phyloP scores from a whole-genome alignment of 2,888 invertebrate genomes.

The Andrena fulva region DNA sequence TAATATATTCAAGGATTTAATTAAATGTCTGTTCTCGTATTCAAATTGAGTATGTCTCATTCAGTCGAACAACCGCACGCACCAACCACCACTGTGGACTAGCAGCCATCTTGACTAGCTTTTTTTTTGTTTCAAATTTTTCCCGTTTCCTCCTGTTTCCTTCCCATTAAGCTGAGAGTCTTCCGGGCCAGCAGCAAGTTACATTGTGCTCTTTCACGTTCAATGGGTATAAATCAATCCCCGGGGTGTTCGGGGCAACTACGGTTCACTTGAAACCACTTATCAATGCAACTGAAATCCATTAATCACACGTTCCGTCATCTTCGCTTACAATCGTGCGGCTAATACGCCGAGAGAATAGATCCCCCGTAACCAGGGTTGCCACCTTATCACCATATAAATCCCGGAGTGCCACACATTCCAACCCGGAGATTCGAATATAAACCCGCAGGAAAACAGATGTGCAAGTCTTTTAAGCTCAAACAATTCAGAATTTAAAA shows the following conservation, averaged over 20 bases:
- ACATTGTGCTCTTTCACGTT: slow-evolving; percentile 75
- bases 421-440: too few species aligned
- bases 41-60: slow-evolving; percentile 77
- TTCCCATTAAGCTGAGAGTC: slow-evolving; percentile 73
- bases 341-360: background rate
- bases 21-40: slow-evolving; percentile 77
- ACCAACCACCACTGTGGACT: slow-evolving; percentile 83
- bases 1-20: slow-evolving; percentile 76
- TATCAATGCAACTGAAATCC: slow-evolving; percentile 97
- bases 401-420: too few species aligned
- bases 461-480: too few species aligned
- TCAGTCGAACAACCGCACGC: slow-evolving; percentile 76
- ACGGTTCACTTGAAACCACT: slow-evolving; percentile 99
- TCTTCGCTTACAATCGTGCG: background rate
- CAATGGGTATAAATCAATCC: slow-evolving; percentile 87
- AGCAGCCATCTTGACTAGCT: slow-evolving; percentile 85
- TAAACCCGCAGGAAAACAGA: too few species aligned
- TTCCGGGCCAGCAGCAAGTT: slow-evolving; percentile 76
- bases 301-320: slow-evolving; percentile 6
- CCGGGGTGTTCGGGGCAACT: slow-evolving; percentile 99
- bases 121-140: slow-evolving; percentile 75
- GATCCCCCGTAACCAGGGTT: background rate
- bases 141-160: slow-evolving; percentile 59
- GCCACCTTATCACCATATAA: too few species aligned
- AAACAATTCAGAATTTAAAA: too few species aligned